Evolutionary conservation across 2,797 vertebrate genomes (phyloP), one percentile per base, ranked within the genome.

Genomic region (Scomberomorus guttatus): DNA sequence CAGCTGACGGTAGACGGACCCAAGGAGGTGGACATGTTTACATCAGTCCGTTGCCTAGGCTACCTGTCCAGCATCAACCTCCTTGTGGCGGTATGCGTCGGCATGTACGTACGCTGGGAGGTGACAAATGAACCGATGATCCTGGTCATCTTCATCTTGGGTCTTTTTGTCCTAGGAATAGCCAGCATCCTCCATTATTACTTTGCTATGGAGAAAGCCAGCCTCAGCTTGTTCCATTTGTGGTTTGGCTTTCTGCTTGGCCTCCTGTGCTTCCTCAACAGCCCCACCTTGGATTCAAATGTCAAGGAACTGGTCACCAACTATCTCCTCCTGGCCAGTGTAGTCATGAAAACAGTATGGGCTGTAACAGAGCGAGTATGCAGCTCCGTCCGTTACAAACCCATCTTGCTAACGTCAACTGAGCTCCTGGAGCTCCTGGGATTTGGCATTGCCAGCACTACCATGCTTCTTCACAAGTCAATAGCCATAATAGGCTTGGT

Each of bases 221-320:
- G 98, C 83, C 90, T 97, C 82, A 98, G 98, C 89, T 94, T 99
- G 65, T 98, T 97, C 86, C 98, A 97, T 87, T 94, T 99, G 87
- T 99, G 98, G 98, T 97, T 97, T 79, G 98, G 98, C 89, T 99
- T 99, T 89, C 91, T 99, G 80, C 97, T 99, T 29, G 98, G 98
- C 44, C 97, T 99, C 32, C 94, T 98, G 39, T 99, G 98, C 93
- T 98, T 99, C 92, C 95, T 99, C 78, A 97, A 98, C 90, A 96
- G 95, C 91, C 93, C 96, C 2, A 77, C 90, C n/a, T 95, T 99
- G 91, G 95, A 96, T 79, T 93, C 71, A 0, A 95, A 99, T 9
- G 92, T 96, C 62, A 99, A 98, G 90, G 97, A 99, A 91, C 94
- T 96, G 83, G 97, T 96, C 25, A 95, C 97, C 55, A 97, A 97